Evolutionary conservation across 2,113 vertebrate species (phyloP).

Genomic region (Ictidomys tridecemlineatus): DNA sequence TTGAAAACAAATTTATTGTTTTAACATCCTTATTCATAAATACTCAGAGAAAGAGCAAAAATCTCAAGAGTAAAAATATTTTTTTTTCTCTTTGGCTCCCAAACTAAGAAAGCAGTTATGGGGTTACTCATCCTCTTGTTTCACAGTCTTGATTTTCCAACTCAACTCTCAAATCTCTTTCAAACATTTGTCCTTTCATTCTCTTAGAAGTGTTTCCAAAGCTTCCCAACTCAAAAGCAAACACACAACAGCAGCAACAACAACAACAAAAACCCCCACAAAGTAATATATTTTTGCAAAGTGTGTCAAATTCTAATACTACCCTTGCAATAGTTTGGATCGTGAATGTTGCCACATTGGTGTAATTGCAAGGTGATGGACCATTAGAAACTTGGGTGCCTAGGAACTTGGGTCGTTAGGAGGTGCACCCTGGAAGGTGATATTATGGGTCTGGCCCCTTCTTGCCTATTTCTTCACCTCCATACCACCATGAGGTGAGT

Average conservation of each 20-base stretch:
- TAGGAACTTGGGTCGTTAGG: background rate
- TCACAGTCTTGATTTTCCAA: background rate
- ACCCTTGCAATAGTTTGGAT: background rate
- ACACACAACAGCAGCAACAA: background rate
- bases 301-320: background rate
- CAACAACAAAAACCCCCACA: background rate
- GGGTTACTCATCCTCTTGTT: background rate
- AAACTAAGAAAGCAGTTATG: background rate
- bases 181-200: background rate
- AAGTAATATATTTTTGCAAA: background rate
- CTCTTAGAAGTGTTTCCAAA: background rate
- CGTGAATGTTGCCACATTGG: too few relatives aligned
- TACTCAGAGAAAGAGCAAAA: background rate
- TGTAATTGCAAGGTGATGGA: background rate
- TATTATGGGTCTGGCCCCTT: rapidly evolving
- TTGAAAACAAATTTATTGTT: background rate
- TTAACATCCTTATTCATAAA: background rate
- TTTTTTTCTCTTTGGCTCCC: background rate
- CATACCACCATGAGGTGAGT: background rate
- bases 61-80: background rate
- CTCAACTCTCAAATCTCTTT: background rate
- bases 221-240: background rate
- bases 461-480: background rate
- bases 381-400: background rate
- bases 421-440: background rate